Conservation (phyloP, 2,797 vertebrate genomes). For the Sarcoramphus papa region DNA sequence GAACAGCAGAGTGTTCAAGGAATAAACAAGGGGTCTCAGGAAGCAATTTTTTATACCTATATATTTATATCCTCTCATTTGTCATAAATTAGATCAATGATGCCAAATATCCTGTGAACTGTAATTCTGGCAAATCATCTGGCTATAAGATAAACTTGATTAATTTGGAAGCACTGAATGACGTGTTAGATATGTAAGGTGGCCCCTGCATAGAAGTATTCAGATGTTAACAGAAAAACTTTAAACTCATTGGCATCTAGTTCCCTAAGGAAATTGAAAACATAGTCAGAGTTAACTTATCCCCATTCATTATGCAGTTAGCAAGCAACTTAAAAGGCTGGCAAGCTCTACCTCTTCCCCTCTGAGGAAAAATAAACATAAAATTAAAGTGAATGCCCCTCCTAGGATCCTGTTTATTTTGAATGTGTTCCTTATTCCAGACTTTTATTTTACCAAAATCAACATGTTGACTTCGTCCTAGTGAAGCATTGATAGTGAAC, state of each 20-base stretch:
- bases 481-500: background rate
- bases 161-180: background rate
- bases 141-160: background rate
- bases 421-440: conserved; percentile 11
- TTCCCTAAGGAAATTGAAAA: background rate
- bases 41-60: background rate
- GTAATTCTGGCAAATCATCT: background rate
- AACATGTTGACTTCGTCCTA: background rate
- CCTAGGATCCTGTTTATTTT: conserved; percentile 29
- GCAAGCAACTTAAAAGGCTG: background rate
- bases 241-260: background rate
- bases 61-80: background rate
- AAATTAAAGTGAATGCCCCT: background rate
- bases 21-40: background rate
- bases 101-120: background rate
- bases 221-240: background rate
- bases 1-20: background rate
- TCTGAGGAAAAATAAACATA: conserved; percentile 1
- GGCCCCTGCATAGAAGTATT: background rate
- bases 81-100: background rate
- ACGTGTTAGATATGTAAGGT: background rate
- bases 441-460: conserved; percentile 26
- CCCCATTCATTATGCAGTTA: background rate
- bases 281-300: background rate
- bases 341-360: background rate